Evolutionary conservation across 1,140 invertebrate genomes (phyloP), one percentile per base, ranked within the genome.

Genomic region (Triops cancriformis): DNA sequence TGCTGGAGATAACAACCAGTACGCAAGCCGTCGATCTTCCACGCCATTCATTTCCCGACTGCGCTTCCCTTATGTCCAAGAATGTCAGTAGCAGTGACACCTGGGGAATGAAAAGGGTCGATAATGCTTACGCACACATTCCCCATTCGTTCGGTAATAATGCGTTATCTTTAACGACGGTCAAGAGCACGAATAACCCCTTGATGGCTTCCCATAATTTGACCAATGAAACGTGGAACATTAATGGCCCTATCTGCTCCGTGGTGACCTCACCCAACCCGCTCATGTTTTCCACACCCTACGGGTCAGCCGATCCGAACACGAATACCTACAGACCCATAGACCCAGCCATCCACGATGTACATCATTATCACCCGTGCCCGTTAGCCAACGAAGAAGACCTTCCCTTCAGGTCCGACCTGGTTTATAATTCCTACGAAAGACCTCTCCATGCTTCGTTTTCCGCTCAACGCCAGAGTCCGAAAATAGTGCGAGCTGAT

Each of bases 161-260:
- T 26, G 37, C 37, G 31, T 75, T 75, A 37, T 37, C 74, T 26
- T 28, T 75, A 75, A 41, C n/a, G 74, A 42, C 75, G 27, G 37
- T 14, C 51, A 51, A 78, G 18, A 37, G 73, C 78, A 43, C 9
- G 51, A 31, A 43, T 51, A 18, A 43, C 75, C 12, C 64, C 75
- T n/a, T 45, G 51, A 41, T 42, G 14, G 31, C 26, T 43, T 26
- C 51, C 51, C 23, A 74, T 41, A 72, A 78, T 74, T 43, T 78
- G 45, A 78, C 77, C 14, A 78, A 12, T 18, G 77, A 78, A 78
- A 78, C 77, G n/a, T 78, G 77, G 77, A 78, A 78, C 27, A 42
- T 78, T 11, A 73, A 73, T 28, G 77, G 77, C 27, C 74, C 77
- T 27, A 78, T 78, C 42, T 78, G 77, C 12, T 78, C 77, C 26